Base-by-base conservation (phyloP, 1,140 invertebrate genomes). In the Lepidostoma basale region DNA sequence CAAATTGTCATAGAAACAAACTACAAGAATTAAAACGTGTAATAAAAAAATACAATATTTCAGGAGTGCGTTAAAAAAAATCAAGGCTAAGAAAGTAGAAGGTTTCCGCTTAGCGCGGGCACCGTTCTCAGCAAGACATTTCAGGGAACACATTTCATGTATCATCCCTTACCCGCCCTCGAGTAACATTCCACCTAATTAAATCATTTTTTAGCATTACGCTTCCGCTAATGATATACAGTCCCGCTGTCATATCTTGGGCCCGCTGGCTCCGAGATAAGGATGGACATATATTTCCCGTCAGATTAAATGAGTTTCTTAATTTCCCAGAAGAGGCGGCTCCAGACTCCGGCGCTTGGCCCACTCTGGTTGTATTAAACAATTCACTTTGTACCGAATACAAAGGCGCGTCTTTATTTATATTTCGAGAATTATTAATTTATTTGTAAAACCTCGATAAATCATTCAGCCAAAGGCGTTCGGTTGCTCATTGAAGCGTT, bases 221-320 rank as follows among this genome's bases (percentile, higher is more conserved):
- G 52, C 33, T 56, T 3, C 63, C 68, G 58, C 52, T 70, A 66
- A 70, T 66, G 68, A 70, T 47, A 62, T 54, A 70, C 60, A 28
- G 68, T 14, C 44, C 14, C 25, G 23, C 39, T 30, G 65, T 67
- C 65, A 67, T 52, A 47, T 25, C 18, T 26, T 40, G 52, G 33
- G 47, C 49, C 20, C 47, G 52, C 42, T 30, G 58, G 45, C 56
- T 58, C 59, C 52, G 62, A 68, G 62, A 72, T 68, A 60, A 42
- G 58, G 66, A 72, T 72, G 69, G 69, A 72, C 69, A 67, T 65
- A 72, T 72, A 64, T 72, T 72, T 68, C 69, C 54, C 45, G 69
- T 72, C 69, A 68, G 69, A 72, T 72, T 72, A 72, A 72, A 72
- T 68, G 69, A 68, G 65, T 72, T 72, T 72, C 69, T 72, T 72